Evolutionary conservation across 2,797 vertebrate species (phyloP).

Genomic region (Clarias pachynema): DNA sequence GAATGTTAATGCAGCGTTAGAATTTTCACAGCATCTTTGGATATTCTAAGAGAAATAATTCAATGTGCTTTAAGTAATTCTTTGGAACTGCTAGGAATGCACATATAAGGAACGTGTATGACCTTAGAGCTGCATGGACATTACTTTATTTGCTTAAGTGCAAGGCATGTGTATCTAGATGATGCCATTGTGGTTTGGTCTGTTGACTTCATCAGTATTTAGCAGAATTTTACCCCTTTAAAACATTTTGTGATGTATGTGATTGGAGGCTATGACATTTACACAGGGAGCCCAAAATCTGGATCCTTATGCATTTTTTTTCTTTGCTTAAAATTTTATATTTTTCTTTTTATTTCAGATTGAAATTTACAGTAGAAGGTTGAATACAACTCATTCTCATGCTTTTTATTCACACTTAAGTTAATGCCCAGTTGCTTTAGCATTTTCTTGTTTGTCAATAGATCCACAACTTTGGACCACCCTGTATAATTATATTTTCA

Average conservation of each 20-base stretch:
- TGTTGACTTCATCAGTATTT: slow-evolving; percentile 31
- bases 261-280: not conserved
- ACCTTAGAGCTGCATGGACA: slow-evolving; percentile 41
- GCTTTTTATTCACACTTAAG: too few relatives aligned
- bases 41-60: not conserved
- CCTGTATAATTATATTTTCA: not conserved
- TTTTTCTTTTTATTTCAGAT: too few relatives aligned
- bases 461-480: too few relatives aligned
- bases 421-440: too few relatives aligned
- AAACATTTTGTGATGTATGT: too few relatives aligned
- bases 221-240: slow-evolving; percentile 11
- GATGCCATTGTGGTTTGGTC: slow-evolving; percentile 37
- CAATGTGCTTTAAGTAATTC: slow-evolving; percentile 2
- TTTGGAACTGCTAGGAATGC: slow-evolving; percentile 17
- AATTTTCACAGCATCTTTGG: slow-evolving; percentile 18
- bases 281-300: too few relatives aligned
- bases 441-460: too few relatives aligned
- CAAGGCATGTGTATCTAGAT: slow-evolving; percentile 45
- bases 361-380: too few relatives aligned
- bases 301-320: too few relatives aligned
- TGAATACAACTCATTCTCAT: too few relatives aligned
- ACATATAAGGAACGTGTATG: slow-evolving; percentile 12
- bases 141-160: slow-evolving; percentile 29
- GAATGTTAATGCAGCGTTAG: slow-evolving; percentile 12
- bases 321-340: too few relatives aligned